A percentile compares a stretch with the other conserved stretches of the same genome.
Evolutionary conservation across 2,113 vertebrate species (phyloP).

Genomic region (Camelus dromedarius): DNA sequence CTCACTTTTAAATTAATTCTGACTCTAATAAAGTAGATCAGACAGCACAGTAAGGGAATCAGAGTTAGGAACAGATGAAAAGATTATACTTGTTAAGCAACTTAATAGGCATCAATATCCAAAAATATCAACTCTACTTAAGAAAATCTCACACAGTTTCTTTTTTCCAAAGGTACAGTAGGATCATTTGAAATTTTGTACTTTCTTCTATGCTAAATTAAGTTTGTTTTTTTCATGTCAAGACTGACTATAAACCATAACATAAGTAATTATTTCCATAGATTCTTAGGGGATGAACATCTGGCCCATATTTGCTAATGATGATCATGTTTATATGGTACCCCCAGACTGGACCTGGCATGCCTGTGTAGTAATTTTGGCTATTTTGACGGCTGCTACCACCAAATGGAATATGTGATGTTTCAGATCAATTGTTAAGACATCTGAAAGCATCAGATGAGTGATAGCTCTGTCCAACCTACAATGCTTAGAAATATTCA

Average conservation of each 20-base stretch:
- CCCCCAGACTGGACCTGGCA: neutral
- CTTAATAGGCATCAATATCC: neutral
- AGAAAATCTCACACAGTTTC: neutral
- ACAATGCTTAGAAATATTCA: neutral
- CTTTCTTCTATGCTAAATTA: conserved; percentile 59
- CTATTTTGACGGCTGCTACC: conserved; percentile 49
- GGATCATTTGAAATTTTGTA: conserved; percentile 51
- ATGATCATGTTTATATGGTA: conserved; percentile 59
- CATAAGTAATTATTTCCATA: conserved; percentile 64
- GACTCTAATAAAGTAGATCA: neutral
- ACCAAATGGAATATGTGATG: neutral
- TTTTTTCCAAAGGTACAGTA: neutral
- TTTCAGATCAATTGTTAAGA: conserved; percentile 10
- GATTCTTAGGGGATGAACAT: conserved; percentile 28
- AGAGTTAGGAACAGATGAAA: neutral
- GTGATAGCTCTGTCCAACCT: neutral
- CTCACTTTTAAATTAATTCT: neutral
- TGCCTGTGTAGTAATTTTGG: neutral
- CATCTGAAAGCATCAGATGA: neutral
- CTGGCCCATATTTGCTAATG: conserved; percentile 59
- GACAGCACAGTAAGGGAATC: neutral
- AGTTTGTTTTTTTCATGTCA: conserved; percentile 64
- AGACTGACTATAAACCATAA: neutral
- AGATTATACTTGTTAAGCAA: neutral
- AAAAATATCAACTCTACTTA: conserved; percentile 10